Base-by-base conservation (phyloP, 2,113 vertebrate genomes). In the Candoia aspera region DNA sequence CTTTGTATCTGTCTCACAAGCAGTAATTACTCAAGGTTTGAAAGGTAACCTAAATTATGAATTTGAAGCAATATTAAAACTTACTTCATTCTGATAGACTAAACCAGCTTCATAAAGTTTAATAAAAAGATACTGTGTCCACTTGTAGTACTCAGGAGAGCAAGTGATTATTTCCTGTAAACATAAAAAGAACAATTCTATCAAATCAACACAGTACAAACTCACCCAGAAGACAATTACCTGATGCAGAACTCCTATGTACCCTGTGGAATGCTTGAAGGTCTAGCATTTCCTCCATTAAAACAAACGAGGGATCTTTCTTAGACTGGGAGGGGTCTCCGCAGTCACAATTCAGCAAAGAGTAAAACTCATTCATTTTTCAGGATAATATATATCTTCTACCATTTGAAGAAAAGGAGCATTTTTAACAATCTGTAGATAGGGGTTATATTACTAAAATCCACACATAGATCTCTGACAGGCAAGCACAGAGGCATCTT, bases 41-140 rank as follows among this genome's bases (percentile, higher is more conserved):
- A 60, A 92, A 53, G 46, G 9, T 0, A 91, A 53, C 2, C 19
- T 0, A 68, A 91, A 90, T 53, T 58, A 64, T 0, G 85, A 23
- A 17, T 79, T 79, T 42, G 33, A 79, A 9, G 91, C 4, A 3
- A 15, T 13, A 42, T 84, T 91, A 21, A 53, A 49, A 97, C 97
- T 94, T 95, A 99, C 99, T 98, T 99, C 99, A 97, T 99, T 99
- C 94, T 99, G 99, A 97, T 99, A 99, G 23, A 98, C 99, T 86
- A 99, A 96, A 6, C 98, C 99, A 86, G 98, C 98, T 96, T 99
- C 97, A 79, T 98, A 99, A 92, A 99, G 98, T 93, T 98, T 99
- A 93, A 99, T 95, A 91, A 99, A 99, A 92, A 99, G 97, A 96
- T 98, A 99, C 5, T 99, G 99, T 0, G 99, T 99, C 99, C 99